phyloP scores from a whole-genome alignment of 2,113 vertebrate species.

The Nannospalax galili region DNA sequence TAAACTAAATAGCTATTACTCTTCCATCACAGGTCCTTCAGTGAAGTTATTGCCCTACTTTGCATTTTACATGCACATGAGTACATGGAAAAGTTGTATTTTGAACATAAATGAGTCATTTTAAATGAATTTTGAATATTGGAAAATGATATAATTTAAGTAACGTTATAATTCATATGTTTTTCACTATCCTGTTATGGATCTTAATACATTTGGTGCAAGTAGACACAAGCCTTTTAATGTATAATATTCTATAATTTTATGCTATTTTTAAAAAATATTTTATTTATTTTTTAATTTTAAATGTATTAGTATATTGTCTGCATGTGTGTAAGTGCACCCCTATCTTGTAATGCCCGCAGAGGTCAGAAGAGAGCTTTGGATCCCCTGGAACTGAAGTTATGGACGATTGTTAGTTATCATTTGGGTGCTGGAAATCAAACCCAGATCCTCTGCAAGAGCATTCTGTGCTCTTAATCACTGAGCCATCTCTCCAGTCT shows the following conservation, averaged over 20 bases:
- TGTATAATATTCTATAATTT: neutral
- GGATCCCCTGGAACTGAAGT: too few species aligned
- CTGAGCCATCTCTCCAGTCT: too few species aligned
- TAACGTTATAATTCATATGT: neutral
- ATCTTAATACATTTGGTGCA: neutral
- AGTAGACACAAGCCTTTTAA: neutral
- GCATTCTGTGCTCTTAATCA: too few species aligned
- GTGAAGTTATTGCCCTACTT: neutral
- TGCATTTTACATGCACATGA: neutral
- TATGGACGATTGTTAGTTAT: too few species aligned
- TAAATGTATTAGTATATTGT: too few species aligned
- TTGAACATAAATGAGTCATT: slow-evolving; percentile 1
- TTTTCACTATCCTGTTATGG: neutral
- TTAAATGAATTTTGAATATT: slow-evolving; percentile 33
- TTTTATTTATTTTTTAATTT: too few species aligned
- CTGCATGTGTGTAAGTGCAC: too few species aligned
- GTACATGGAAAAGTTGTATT: neutral
- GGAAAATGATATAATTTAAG: slow-evolving; percentile 10
- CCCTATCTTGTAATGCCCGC: too few species aligned
- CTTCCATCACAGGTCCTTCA: neutral
- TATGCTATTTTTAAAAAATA: too few species aligned
- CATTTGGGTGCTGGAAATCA: too few species aligned
- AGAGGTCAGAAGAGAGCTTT: too few species aligned
- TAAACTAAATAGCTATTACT: neutral
- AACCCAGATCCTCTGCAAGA: too few species aligned